These are phyloP conservation scores for Hyles euphorbiae DNA, from an alignment of 1,140 invertebrate species.

Conservation along the genomic window DNA sequence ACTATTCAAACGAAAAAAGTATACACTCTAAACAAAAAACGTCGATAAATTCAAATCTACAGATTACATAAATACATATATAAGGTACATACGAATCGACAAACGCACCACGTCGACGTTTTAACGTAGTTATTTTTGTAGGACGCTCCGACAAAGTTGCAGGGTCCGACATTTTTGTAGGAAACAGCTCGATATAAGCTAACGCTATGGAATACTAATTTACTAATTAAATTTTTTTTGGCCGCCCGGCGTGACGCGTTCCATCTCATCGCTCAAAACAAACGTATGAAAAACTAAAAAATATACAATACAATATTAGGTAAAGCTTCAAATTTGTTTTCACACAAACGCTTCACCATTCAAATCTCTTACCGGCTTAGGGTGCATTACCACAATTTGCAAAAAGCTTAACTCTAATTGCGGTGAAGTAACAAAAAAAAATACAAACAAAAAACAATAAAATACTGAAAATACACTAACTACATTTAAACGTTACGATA, in stretches of 20 bases:
- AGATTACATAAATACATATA: constrained; percentile 59
- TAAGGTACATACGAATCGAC: constrained; percentile 5
- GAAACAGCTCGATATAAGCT: too few species aligned
- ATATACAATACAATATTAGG: constrained; percentile 1
- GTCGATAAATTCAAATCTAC: constrained; percentile 41
- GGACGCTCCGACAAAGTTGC: too few species aligned
- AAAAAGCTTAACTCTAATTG: constrained; percentile 52
- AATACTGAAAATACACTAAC: constrained; percentile 52
- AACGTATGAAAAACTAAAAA: constrained; percentile 1
- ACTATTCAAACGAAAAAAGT: constrained; percentile 68
- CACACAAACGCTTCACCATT: constrained; percentile 18
- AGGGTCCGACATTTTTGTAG: too few species aligned
- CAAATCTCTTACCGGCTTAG: constrained; percentile 43
- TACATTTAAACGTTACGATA: not conserved
- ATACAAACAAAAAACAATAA: constrained; percentile 27
- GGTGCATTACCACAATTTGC: constrained; percentile 38
- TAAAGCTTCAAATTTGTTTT: constrained; percentile 7
- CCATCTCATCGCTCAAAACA: not conserved
- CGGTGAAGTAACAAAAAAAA: constrained; percentile 19
- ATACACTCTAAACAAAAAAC: constrained; percentile 58
- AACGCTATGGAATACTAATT: too few species aligned
- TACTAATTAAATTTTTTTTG: too few species aligned
- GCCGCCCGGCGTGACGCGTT: too few species aligned
- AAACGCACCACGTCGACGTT: too few species aligned
- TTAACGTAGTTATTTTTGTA: too few species aligned